phyloP scores from a whole-genome alignment of 2,113 vertebrate genomes.

The Isurus oxyrinchus region DNA sequence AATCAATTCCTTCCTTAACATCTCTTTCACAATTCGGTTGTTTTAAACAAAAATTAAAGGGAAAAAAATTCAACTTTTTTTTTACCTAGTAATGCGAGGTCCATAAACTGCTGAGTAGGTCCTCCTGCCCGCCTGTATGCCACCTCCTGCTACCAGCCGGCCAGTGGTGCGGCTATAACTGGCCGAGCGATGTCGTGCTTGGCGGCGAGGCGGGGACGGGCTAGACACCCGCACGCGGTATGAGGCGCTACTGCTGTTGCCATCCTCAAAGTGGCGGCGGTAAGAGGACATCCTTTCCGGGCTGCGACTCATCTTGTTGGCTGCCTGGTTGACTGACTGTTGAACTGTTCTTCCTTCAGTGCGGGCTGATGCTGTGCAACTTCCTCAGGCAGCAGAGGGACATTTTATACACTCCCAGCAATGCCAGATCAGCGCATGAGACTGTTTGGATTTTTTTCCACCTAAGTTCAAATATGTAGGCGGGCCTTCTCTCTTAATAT shows the following conservation, averaged over 20 bases:
- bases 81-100: constrained; percentile 54
- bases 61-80: constrained; percentile 38
- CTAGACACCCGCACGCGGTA: constrained; percentile 62
- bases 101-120: constrained; percentile 51
- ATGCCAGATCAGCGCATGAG: constrained; percentile 46
- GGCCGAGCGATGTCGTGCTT: constrained; percentile 46
- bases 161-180: constrained; percentile 47
- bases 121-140: constrained; percentile 51
- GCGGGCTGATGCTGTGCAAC: not conserved
- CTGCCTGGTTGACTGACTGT: not conserved
- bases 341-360: not conserved
- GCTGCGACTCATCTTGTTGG: constrained; percentile 56
- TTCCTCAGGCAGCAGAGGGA: constrained; percentile 28
- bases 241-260: constrained; percentile 43
- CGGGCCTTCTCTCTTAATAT: constrained; percentile 50
- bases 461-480: constrained; percentile 47
- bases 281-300: constrained; percentile 64
- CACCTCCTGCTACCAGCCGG: constrained; percentile 42
- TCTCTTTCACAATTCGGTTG: not conserved
- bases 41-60: not conserved
- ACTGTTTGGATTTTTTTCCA: constrained; percentile 59
- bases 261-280: constrained; percentile 60
- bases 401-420: constrained; percentile 39
- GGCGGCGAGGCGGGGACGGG: constrained; percentile 54
- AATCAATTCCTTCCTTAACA: not conserved